Conservation (phyloP, 1,140 invertebrate genomes). For the Thaumetopoea pityocampa region DNA sequence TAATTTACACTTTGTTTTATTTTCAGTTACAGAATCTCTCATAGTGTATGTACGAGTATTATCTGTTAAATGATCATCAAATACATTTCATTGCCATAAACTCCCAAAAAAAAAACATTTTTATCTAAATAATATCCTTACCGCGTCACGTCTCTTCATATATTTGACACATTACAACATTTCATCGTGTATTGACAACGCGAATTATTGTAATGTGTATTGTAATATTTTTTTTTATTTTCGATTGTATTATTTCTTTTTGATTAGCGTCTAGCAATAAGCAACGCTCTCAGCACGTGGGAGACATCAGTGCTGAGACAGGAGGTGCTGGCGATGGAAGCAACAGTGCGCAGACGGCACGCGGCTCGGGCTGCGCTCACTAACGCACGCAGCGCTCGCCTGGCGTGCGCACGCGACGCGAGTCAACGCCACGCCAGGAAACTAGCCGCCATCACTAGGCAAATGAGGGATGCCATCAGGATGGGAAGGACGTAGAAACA, state of each 20-base stretch:
- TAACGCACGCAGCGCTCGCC: slow-evolving; percentile 21
- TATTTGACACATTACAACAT: too few relatives aligned
- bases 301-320: slow-evolving; percentile 35
- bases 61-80: too few relatives aligned
- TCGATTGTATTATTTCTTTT: neutral
- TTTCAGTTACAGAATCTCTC: too few relatives aligned
- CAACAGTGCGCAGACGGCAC: slow-evolving; percentile 23
- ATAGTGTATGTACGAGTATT: too few relatives aligned
- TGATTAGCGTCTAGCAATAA: slow-evolving; percentile 43
- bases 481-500: slow-evolving; percentile 15
- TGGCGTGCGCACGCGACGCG: slow-evolving; percentile 24
- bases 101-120: too few relatives aligned
- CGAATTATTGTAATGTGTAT: too few relatives aligned
- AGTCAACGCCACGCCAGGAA: slow-evolving; percentile 20
- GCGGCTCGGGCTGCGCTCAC: slow-evolving; percentile 28
- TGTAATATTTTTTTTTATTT: too few relatives aligned
- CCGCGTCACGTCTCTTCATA: too few relatives aligned
- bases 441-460: slow-evolving; percentile 36
- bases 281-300: slow-evolving; percentile 48
- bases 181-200: too few relatives aligned
- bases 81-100: too few relatives aligned
- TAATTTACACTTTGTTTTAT: too few relatives aligned
- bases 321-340: slow-evolving; percentile 36
- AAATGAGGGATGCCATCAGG: slow-evolving; percentile 41
- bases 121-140: too few relatives aligned